Evolutionary conservation across 2,113 vertebrate genomes (phyloP).

Genomic region (Callipepla californica): DNA sequence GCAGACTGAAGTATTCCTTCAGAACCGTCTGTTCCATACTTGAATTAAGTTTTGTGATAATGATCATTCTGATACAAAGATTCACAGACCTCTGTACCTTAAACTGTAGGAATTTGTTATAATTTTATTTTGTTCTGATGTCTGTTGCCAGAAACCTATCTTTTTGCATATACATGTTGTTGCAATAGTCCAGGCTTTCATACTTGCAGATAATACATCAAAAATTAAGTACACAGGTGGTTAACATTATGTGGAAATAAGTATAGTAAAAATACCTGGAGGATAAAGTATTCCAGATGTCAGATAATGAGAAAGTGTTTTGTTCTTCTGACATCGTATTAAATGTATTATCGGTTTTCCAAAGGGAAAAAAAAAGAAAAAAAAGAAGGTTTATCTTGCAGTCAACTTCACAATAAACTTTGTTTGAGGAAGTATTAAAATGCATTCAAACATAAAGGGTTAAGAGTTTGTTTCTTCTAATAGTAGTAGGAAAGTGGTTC

Average conservation of each 20-base stretch:
- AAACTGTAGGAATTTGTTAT: not conserved
- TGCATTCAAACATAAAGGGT: not conserved
- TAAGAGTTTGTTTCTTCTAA: not conserved
- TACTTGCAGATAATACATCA: not conserved
- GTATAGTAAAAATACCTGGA: not conserved
- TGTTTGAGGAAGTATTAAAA: not conserved
- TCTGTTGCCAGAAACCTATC: not conserved
- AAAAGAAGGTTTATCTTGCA: not conserved
- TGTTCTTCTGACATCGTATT: not conserved
- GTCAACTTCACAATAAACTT: not conserved
- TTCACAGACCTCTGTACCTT: not conserved
- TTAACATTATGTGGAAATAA: not conserved
- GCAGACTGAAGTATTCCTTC: not conserved
- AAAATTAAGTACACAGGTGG: not conserved
- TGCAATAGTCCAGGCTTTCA: not conserved
- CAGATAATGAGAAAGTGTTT: not conserved
- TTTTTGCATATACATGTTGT: not conserved
- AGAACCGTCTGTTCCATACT: not conserved
- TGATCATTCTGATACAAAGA: not conserved
- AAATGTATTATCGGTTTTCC: not conserved
- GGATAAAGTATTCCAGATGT: not conserved
- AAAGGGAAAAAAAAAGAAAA: not conserved
- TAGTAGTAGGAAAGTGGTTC: not conserved
- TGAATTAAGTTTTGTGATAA: not conserved
- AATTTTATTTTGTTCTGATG: not conserved